Percentiles rank a stretch among this genome's conserved stretches.
Conservation (phyloP, 64 coral and sea anemone genomes). For the Actinia equina region DNA sequence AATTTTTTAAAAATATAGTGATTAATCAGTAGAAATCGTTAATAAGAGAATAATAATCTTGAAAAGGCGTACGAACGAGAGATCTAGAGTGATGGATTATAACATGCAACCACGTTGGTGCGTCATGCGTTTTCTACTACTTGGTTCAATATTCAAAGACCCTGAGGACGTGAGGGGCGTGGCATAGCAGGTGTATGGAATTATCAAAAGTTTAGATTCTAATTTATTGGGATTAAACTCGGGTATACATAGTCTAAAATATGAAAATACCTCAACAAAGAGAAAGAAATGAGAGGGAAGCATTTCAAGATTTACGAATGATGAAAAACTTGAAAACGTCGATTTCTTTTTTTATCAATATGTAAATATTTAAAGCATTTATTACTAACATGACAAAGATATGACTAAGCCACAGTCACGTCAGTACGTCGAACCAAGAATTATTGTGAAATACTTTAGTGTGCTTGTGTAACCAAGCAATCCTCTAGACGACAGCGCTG, state of each 20-base stretch:
- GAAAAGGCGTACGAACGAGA: not conserved
- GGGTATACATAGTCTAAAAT: not conserved
- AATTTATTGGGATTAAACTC: not conserved
- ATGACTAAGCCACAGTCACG: not conserved
- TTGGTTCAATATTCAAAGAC: not conserved
- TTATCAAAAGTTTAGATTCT: not conserved
- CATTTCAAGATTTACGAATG: not conserved
- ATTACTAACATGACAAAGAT: not conserved
- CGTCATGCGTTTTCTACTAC: not conserved
- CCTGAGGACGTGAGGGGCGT: not conserved
- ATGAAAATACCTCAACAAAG: not conserved
- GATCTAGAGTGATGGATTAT: not conserved
- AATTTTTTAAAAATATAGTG: not conserved
- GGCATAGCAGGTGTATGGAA: not conserved
- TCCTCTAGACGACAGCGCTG: not conserved
- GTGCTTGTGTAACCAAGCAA: not conserved
- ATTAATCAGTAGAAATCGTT: not conserved
- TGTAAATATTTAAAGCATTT: conserved; percentile 22
- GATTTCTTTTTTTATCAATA: not conserved
- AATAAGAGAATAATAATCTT: not conserved
- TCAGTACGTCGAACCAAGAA: not conserved
- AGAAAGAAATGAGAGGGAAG: not conserved
- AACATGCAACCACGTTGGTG: not conserved
- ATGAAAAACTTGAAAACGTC: not conserved
- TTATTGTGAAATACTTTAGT: not conserved